Evolutionary conservation across 2,888 invertebrate genomes (phyloP).

Genomic region (Caenorhabditis sp.): DNA sequence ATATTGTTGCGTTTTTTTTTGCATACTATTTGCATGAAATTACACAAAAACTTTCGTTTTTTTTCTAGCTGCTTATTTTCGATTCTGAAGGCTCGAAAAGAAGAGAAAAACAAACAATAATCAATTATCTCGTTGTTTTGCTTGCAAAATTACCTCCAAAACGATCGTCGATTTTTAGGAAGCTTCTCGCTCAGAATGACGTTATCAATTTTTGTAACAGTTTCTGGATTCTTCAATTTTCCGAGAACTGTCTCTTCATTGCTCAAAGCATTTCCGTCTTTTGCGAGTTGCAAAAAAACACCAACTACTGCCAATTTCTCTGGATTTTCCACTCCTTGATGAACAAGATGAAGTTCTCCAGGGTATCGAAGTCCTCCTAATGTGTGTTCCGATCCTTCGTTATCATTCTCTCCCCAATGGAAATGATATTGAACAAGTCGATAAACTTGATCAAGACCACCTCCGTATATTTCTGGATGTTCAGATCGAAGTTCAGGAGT

Average conservation of each 20-base stretch:
- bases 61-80: not conserved
- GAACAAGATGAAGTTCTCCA: conserved; percentile 67
- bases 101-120: not conserved
- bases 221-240: conserved; percentile 33
- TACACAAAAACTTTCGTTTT: not conserved
- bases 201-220: conserved; percentile 40
- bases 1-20: conserved; percentile 36
- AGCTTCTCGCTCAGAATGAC: conserved; percentile 55
- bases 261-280: conserved; percentile 44
- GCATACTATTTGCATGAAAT: not conserved
- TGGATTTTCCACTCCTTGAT: conserved; percentile 65
- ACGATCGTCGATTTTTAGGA: conserved; percentile 55
- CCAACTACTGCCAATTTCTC: conserved; percentile 64
- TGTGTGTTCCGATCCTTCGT: conserved; percentile 66
- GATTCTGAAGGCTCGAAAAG: not conserved
- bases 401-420: conserved; percentile 67
- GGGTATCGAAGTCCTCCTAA: conserved; percentile 62
- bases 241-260: conserved; percentile 42
- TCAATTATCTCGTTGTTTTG: conserved; percentile 19
- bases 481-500: conserved; percentile 54
- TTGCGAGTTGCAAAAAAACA: conserved; percentile 60
- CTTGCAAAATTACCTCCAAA: conserved; percentile 52
- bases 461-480: conserved; percentile 66
- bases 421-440: conserved; percentile 69
- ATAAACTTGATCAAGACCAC: conserved; percentile 65